A percentile compares a stretch with the other conserved stretches of the same genome.
These are phyloP conservation scores for Xylota sylvarum DNA, from an alignment of 2,888 invertebrate species.

Conservation along the genomic window DNA sequence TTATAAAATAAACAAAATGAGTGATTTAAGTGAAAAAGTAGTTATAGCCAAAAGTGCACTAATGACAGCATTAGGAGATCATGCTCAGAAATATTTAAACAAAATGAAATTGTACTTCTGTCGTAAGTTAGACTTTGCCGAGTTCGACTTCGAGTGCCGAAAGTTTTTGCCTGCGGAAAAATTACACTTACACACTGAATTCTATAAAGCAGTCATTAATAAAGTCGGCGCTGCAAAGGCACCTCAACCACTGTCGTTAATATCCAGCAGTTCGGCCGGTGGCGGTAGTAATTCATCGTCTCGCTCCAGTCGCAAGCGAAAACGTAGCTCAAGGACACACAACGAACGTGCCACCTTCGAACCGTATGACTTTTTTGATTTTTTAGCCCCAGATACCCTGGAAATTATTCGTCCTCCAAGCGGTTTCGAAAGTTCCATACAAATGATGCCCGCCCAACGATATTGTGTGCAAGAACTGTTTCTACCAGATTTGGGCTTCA, in stretches of 20 bases:
- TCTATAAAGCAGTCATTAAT: slow-evolving; percentile 91
- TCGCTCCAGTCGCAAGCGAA: slow-evolving; percentile 84
- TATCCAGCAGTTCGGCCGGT: slow-evolving; percentile 75
- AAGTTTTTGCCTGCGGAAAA: slow-evolving; percentile 90
- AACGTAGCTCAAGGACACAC: slow-evolving; percentile 85
- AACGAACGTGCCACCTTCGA: slow-evolving; percentile 88
- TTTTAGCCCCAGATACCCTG: slow-evolving; percentile 86
- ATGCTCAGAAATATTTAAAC: slow-evolving; percentile 89
- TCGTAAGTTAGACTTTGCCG: slow-evolving; percentile 91
- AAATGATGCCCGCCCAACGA: slow-evolving; percentile 84
- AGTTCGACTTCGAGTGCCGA: slow-evolving; percentile 92
- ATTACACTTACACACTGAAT: slow-evolving; percentile 93
- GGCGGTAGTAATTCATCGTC: slow-evolving; percentile 80
- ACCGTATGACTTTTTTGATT: slow-evolving; percentile 87
- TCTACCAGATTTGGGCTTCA: slow-evolving; percentile 93
- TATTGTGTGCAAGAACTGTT: slow-evolving; percentile 91
- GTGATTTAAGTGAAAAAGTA: slow-evolving; percentile 81
- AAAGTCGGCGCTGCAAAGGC: slow-evolving; percentile 87
- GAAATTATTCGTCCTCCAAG: slow-evolving; percentile 81
- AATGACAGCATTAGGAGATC: slow-evolving; percentile 87
- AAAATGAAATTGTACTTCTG: slow-evolving; percentile 92
- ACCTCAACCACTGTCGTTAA: slow-evolving; percentile 77
- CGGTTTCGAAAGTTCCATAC: slow-evolving; percentile 80
- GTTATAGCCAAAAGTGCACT: slow-evolving; percentile 81
- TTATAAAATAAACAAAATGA: slow-evolving; percentile 77